Evolutionary conservation across 1,140 invertebrate species (phyloP), one percentile per base, ranked within the genome.

Genomic region (Drosophila teissieri): DNA sequence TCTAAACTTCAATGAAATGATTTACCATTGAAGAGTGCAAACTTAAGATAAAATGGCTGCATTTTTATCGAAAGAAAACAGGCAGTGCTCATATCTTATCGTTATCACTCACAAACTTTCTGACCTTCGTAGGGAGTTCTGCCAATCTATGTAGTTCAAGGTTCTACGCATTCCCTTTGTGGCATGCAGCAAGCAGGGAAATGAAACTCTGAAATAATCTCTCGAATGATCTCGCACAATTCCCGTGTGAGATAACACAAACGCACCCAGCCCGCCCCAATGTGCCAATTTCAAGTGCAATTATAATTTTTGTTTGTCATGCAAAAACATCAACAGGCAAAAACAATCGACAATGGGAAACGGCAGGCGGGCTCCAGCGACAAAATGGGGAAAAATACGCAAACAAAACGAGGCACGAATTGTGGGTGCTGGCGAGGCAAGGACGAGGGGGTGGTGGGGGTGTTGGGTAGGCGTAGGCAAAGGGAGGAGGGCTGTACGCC

Each of bases 231-330:
- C 64, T 53, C 53, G 61, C 73, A 65, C 37, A 56, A 52, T 57
- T 75, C 61, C 24, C 67, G 67, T 57, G 49, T 11, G 40, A 60
- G 73, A 76, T 68, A 75, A 76, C 55, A 76, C 48, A 65, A 31
- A 55, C 17, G 4, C 52, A 24, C 11, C 34, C 40, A 2, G 5
- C 45, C 40, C 14, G 7, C 12, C 40, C 34, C 40, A 44, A 49
- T 73, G 78, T 88, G 75, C 70, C 78, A 82, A 76, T 82, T 88
- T 86, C 79, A 82, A 86, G 83, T 86, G 83, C 83, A 86, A 86
- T 86, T 86, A 82, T 86, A 86, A 86, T 86, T 86, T 82, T 88
- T 88, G 83, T 83, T 86, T 86, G 83, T 86, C 83, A 86, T 86
- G 83, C 83, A 79, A 88, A 76, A 73, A 82, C 67, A 85, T 57